Evolutionary conservation across 1,140 invertebrate species (phyloP).

Genomic region (Orius laevigatus): DNA sequence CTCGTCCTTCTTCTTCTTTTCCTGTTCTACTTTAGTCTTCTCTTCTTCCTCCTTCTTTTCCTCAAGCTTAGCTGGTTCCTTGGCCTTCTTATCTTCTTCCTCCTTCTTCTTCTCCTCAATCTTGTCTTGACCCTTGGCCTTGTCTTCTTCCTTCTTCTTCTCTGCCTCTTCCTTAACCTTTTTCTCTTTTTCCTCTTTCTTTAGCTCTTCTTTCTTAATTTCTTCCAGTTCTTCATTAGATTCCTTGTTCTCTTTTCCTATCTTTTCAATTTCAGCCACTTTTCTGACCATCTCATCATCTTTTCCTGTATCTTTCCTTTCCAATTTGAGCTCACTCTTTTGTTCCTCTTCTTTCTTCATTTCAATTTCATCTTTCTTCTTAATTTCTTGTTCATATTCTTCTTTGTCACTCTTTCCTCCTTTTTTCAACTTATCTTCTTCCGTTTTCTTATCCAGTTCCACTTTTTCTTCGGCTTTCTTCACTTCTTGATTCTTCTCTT

Average conservation of each 20-base stretch:
- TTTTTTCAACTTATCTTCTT: not conserved
- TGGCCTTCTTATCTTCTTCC: constrained; percentile 7
- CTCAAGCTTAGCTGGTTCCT: constrained; percentile 11
- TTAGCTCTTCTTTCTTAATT: too few relatives aligned
- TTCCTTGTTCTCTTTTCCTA: too few relatives aligned
- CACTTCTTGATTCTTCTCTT: constrained; percentile 13
- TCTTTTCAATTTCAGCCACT: too few relatives aligned
- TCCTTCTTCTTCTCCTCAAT: constrained; percentile 3
- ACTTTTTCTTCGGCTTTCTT: constrained; percentile 20
- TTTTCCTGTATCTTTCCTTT: too few relatives aligned
- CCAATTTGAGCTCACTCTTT: too few relatives aligned
- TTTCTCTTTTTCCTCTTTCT: not conserved
- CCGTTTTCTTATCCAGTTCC: not conserved
- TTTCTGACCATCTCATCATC: too few relatives aligned
- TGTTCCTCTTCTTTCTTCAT: too few relatives aligned
- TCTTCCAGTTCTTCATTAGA: too few relatives aligned
- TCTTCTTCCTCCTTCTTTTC: constrained; percentile 15
- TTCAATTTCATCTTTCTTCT: constrained; percentile 1
- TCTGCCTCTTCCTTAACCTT: too few relatives aligned
- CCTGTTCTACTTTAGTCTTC: constrained; percentile 13
- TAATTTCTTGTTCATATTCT: not conserved
- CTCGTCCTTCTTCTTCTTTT: constrained; percentile 9
- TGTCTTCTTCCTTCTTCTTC: too few relatives aligned
- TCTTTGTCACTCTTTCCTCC: too few relatives aligned
- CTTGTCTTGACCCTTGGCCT: too few relatives aligned